phyloP scores from a whole-genome alignment of 2,113 vertebrate genomes.

The Tachysurus fulvidraco region DNA sequence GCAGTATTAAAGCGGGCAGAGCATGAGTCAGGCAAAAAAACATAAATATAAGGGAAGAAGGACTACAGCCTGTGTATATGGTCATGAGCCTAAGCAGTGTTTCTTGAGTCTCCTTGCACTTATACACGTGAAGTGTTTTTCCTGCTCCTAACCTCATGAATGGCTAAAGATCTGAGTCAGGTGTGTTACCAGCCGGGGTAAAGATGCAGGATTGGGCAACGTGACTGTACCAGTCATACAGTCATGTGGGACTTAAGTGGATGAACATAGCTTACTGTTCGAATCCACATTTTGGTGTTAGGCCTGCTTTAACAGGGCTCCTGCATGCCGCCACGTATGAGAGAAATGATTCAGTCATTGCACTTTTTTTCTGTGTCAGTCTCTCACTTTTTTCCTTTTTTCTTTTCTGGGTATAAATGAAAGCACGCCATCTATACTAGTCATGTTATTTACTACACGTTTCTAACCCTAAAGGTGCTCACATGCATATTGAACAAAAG shows the following conservation, averaged over 20 bases:
- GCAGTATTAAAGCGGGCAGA: neutral
- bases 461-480: neutral
- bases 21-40: neutral
- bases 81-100: neutral
- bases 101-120: neutral
- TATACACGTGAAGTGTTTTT: neutral
- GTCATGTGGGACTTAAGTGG: slow-evolving; percentile 28
- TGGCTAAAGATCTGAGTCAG: neutral
- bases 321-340: neutral
- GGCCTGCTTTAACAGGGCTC: neutral
- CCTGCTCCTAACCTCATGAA: neutral
- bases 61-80: neutral
- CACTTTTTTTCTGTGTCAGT: neutral
- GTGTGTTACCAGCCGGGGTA: neutral
- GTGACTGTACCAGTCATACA: neutral
- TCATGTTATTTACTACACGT: neutral
- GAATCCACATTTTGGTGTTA: neutral
- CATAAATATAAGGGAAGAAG: neutral
- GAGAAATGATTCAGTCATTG: neutral
- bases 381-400: neutral
- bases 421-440: slow-evolving; percentile 9
- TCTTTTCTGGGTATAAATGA: neutral
- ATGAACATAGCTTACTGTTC: slow-evolving; percentile 6
- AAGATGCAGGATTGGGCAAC: slow-evolving; percentile 11
- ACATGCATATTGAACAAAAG: neutral